phyloP scores from a whole-genome alignment of 23 tunicate genomes.

The Styela clava region DNA sequence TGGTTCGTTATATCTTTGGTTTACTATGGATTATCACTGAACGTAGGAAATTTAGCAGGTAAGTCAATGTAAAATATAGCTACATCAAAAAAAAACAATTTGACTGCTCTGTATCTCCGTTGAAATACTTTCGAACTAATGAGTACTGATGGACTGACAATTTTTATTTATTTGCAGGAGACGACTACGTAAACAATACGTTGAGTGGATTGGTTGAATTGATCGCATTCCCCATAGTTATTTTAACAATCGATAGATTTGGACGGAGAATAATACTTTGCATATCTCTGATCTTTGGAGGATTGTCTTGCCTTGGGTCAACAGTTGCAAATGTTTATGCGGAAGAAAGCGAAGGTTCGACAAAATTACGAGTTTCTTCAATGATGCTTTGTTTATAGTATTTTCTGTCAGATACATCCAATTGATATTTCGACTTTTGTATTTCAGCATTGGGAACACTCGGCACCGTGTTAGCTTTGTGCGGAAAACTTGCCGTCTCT shows the following conservation, averaged over 20 bases:
- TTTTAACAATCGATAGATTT: constrained; percentile 69
- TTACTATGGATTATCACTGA: constrained; percentile 89
- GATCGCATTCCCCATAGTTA: constrained; percentile 54
- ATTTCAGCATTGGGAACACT: constrained; percentile 32
- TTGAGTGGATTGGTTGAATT: constrained; percentile 89
- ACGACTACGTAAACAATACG: constrained; percentile 83
- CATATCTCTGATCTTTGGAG: constrained; percentile 56
- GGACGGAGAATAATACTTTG: constrained; percentile 56
- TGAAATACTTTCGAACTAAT: too few species aligned
- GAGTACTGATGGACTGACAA: too few species aligned
- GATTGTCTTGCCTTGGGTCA: constrained; percentile 55
- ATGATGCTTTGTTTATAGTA: background rate
- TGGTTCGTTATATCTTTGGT: constrained; percentile 91
- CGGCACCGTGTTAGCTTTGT: constrained; percentile 69
- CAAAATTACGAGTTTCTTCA: background rate
- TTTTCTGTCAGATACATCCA: background rate
- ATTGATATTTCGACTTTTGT: too few species aligned
- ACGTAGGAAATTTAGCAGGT: constrained; percentile 95
- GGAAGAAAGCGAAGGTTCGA: constrained; percentile 47
- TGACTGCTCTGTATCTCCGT: too few species aligned
- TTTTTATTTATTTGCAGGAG: constrained; percentile 55
- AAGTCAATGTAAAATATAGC: too few species aligned
- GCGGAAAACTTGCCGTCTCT: constrained; percentile 86
- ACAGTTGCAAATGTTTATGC: constrained; percentile 46
- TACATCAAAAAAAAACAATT: too few species aligned